phyloP scores from a whole-genome alignment of 2,888 invertebrate species.

The Dolichopus griseipennis region DNA sequence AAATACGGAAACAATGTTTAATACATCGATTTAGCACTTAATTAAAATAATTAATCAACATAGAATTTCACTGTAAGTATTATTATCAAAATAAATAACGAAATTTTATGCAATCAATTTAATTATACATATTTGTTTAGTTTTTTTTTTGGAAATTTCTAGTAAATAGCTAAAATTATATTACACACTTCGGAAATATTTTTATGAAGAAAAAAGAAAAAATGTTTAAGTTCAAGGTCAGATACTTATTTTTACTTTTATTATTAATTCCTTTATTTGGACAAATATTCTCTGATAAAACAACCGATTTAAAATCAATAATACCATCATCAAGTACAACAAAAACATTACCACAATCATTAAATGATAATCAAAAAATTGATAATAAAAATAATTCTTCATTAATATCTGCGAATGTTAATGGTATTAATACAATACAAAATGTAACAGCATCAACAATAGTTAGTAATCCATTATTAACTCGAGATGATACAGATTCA shows the following conservation, averaged over 20 bases:
- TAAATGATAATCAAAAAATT: background rate
- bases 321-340: background rate
- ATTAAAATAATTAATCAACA: background rate
- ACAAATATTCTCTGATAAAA: slow-evolving; percentile 4
- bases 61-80: background rate
- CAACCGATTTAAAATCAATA: background rate
- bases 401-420: background rate
- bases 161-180: too few species aligned
- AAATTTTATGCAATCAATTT: too few species aligned
- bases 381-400: background rate
- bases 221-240: slow-evolving; percentile 3
- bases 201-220: slow-evolving; percentile 1
- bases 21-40: background rate
- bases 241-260: background rate
- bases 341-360: background rate
- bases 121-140: too few species aligned
- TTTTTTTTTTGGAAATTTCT: too few species aligned
- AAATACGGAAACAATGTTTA: background rate
- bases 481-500: background rate
- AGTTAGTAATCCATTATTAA: slow-evolving; percentile 12
- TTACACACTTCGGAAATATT: background rate
- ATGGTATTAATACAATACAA: background rate
- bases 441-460: slow-evolving; percentile 16
- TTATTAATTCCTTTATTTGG: background rate
- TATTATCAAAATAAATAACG: too few species aligned